Conservation (phyloP, 2,888 invertebrate genomes). For the Parthenolecanium corni region DNA sequence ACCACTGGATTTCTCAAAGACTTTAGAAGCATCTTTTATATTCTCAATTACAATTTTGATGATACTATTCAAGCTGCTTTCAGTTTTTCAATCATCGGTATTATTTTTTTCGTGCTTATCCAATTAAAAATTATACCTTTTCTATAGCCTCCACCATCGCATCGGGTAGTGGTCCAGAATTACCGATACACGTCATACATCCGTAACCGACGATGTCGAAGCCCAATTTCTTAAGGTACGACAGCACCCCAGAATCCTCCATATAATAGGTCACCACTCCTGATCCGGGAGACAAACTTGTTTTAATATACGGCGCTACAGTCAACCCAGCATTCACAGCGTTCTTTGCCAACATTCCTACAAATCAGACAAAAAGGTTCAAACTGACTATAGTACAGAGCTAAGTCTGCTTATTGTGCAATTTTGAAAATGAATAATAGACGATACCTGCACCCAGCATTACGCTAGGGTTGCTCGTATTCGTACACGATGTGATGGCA, state of each 20-base stretch:
- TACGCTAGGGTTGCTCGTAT: constrained; percentile 95
- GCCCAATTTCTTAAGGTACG: constrained; percentile 72
- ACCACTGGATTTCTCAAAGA: too few relatives aligned
- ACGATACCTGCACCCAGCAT: constrained; percentile 83
- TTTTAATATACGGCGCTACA: constrained; percentile 90
- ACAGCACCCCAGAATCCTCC: constrained; percentile 81
- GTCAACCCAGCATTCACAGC: constrained; percentile 81
- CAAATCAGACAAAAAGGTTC: constrained; percentile 24
- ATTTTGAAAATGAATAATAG: too few relatives aligned
- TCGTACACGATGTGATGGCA: constrained; percentile 96
- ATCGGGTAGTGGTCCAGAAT: constrained; percentile 89
- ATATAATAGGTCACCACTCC: constrained; percentile 89
- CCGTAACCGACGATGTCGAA: constrained; percentile 97
- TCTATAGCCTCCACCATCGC: constrained; percentile 85
- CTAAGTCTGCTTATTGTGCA: too few relatives aligned
- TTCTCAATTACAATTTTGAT: too few relatives aligned
- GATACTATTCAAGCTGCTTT: too few relatives aligned
- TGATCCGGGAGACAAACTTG: constrained; percentile 89
- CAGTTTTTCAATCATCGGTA: too few relatives aligned
- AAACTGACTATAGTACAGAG: neutral
- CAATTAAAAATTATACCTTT: too few relatives aligned
- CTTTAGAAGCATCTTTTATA: too few relatives aligned
- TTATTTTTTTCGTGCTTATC: too few relatives aligned
- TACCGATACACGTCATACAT: constrained; percentile 99
- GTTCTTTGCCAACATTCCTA: constrained; percentile 79